A percentile compares a stretch with the other conserved stretches of the same genome.
phyloP scores from a whole-genome alignment of 2,113 vertebrate species.

The Amphilophus citrinellus region DNA sequence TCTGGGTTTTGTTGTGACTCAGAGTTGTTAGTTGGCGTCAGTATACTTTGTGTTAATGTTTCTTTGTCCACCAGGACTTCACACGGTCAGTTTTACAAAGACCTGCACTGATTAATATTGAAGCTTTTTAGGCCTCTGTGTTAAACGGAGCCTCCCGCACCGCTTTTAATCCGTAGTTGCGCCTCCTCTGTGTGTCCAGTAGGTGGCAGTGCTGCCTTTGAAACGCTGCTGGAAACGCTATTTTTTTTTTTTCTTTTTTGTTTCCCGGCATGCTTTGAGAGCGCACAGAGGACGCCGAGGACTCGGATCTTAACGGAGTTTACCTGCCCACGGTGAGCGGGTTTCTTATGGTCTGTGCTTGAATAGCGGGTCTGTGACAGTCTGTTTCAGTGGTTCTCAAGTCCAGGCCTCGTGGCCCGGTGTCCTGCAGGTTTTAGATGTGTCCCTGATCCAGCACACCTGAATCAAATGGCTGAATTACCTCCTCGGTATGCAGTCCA shows the following conservation, averaged over 20 bases:
- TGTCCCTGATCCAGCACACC: no score
- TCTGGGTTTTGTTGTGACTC: no score
- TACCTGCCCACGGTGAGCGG: neutral
- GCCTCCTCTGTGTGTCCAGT: neutral
- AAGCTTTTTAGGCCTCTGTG: fast-evolving
- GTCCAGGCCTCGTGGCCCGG: no score
- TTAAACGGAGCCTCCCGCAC: neutral
- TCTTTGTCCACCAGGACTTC: no score
- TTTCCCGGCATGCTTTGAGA: conserved; percentile 45
- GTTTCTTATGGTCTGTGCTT: neutral
- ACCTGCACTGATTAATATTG: neutral
- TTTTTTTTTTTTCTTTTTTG: no score
- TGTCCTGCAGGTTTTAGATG: no score
- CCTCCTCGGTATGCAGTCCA: no score
- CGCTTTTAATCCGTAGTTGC: neutral
- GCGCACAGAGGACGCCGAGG: neutral
- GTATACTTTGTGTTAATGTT: no score
- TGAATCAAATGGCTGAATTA: no score
- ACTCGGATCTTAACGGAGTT: neutral
- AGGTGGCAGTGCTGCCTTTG: neutral
- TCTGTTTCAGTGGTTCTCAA: no score
- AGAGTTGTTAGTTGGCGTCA: no score
- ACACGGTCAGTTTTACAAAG: neutral
- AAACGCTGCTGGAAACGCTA: fast-evolving
- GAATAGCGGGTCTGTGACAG: fast-evolving